Percentiles rank a stretch among this genome's conserved stretches.
Conservation (phyloP, 2,888 invertebrate species). For the Cloeon dipterum region DNA sequence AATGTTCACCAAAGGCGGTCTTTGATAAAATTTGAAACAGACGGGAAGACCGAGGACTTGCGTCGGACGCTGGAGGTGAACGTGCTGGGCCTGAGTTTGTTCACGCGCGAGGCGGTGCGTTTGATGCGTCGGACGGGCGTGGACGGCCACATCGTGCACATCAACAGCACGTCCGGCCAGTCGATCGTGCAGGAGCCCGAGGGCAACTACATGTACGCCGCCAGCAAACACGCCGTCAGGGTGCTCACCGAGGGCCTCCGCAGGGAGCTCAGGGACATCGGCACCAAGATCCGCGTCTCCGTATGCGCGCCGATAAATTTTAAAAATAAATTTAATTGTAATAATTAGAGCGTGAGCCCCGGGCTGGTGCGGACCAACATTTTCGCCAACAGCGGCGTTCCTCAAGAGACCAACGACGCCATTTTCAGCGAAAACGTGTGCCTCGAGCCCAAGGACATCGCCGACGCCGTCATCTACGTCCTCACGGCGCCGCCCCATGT, state of each 20-base stretch:
- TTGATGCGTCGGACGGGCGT: constrained; percentile 1
- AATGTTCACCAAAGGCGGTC: too few species aligned
- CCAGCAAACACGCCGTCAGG: too few species aligned
- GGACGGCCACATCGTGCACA: constrained; percentile 3
- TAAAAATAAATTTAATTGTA: too few species aligned
- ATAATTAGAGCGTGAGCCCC: background rate
- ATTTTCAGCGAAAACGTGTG: background rate
- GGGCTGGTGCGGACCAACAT: background rate
- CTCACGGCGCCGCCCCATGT: background rate
- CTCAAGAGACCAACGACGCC: background rate
- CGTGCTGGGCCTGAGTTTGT: constrained; percentile 1
- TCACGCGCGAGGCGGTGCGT: constrained; percentile 1
- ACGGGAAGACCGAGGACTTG: background rate
- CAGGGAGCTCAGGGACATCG: too few species aligned
- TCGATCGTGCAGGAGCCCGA: too few species aligned
- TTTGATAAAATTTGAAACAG: too few species aligned
- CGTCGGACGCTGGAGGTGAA: constrained; percentile 1
- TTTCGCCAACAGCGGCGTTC: background rate
- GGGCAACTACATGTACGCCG: too few species aligned
- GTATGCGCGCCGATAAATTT: too few species aligned
- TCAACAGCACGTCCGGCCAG: too few species aligned
- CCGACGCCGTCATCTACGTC: background rate
- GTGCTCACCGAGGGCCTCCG: too few species aligned
- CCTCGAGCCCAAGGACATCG: background rate
- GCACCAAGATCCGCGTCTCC: too few species aligned